phyloP scores from a whole-genome alignment of 1,140 invertebrate genomes.

The Cherax quadricarinatus region DNA sequence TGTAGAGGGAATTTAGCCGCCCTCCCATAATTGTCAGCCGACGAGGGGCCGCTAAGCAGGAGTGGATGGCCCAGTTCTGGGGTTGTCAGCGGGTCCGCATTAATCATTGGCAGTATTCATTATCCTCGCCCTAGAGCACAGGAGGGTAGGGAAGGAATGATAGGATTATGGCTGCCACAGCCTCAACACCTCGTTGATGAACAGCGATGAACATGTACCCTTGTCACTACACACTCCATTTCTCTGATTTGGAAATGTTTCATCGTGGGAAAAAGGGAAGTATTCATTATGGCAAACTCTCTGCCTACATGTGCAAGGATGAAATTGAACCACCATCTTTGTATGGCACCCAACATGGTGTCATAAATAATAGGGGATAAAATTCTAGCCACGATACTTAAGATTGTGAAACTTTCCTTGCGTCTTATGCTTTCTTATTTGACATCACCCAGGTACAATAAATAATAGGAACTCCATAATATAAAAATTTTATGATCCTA shows the following conservation, averaged over 20 bases:
- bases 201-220: neutral
- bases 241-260: neutral
- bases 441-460: no score
- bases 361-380: neutral
- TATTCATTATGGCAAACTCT: neutral
- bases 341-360: neutral
- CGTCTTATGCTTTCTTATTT: no score
- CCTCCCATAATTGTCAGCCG: conserved; percentile 7
- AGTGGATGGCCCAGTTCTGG: conserved; percentile 1
- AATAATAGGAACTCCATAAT: no score
- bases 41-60: conserved; percentile 4
- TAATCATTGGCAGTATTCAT: neutral
- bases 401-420: no score
- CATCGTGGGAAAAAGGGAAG: neutral
- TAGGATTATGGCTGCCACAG: neutral
- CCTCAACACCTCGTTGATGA: neutral
- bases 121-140: neutral
- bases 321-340: neutral
- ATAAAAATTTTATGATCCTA: no score
- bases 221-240: neutral
- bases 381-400: neutral
- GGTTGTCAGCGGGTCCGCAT: neutral
- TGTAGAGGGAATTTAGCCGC: neutral
- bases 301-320: neutral
- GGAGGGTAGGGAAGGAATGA: neutral